Base-by-base conservation (phyloP, 2,113 vertebrate species). In the Mesocricetus auratus region DNA sequence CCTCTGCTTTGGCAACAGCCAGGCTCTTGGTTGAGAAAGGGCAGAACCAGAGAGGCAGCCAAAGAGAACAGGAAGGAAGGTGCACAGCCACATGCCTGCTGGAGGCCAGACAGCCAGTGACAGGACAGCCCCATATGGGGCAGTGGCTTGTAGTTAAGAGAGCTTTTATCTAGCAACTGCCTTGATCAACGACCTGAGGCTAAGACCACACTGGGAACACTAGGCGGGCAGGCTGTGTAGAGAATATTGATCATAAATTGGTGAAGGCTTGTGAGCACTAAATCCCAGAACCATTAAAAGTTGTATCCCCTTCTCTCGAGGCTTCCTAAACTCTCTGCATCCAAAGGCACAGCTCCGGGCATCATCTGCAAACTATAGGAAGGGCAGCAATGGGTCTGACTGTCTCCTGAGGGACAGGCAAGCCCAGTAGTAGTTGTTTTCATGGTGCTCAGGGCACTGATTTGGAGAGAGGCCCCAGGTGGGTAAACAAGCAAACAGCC, bases 261-360 rank as follows among this genome's bases (percentile, higher is more conserved):
- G 7, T 82, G 9, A 13, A 73, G 24, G 29, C 56, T 45, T 5
- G 58, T 24, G 21, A 19, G 39, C 69, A 86, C 50, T 29, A 62
- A 62, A 60, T 86, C 95, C 64, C 36, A 79, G 31, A 24, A 26
- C n/a, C 64, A 86, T 87, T 94, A 74, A 73, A 94, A 94, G 74
- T 91, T 71, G 24, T 33, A 62, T 22, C 36, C 60, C 64, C 22
- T 19, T 31, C 45, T 31, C 45, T 58, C 45, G 31, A 50, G 50
- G 50, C 11, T 42, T 60, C 53, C 15, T 62, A 2, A 1, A 19
- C 6, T 75, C 7, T 50, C 24, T 13, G 10, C 22, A 29, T n/a
- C 17, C 39, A 68, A 26, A 12, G 16, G 0, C 24, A 56, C 2
- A 36, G 53, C 45, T 56, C 36, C 45, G 56, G 53, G 29, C 9